Evolutionary conservation across 2,113 vertebrate genomes (phyloP).

Genomic region (Leucopternis melanops): DNA sequence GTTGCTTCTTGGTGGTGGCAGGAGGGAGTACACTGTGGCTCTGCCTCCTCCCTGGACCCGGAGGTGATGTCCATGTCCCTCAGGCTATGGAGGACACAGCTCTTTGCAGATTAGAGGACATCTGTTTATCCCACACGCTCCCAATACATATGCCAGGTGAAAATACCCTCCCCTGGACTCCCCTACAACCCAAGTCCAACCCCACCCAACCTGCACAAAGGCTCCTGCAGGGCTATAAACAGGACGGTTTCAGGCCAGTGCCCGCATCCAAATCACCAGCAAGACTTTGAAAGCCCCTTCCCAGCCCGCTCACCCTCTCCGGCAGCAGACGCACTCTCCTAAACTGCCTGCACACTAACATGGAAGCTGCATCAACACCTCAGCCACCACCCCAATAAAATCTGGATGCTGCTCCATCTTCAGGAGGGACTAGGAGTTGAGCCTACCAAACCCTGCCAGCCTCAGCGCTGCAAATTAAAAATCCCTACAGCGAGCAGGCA

Average conservation of each 20-base stretch:
- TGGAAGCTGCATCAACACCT: neutral
- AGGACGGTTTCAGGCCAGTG: neutral
- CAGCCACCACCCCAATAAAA: neutral
- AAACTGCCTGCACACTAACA: neutral
- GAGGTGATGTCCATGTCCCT: neutral
- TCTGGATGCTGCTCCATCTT: neutral
- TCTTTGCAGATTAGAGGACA: neutral
- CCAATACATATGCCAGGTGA: neutral
- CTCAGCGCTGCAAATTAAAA: neutral
- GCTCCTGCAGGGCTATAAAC: neutral
- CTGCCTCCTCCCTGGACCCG: neutral
- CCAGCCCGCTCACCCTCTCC: neutral
- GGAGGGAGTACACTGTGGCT: neutral
- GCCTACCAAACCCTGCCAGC: neutral
- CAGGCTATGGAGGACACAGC: neutral
- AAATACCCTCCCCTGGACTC: fast-evolving
- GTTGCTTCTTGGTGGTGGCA: neutral
- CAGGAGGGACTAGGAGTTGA: neutral
- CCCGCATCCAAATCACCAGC: no score
- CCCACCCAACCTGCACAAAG: neutral
- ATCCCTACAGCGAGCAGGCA: neutral
- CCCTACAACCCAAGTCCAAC: neutral
- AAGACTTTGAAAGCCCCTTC: neutral
- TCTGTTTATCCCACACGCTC: neutral
- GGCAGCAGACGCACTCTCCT: neutral